Evolutionary conservation across 1,140 invertebrate species (phyloP).

Genomic region (Apocrypta bakeri): DNA sequence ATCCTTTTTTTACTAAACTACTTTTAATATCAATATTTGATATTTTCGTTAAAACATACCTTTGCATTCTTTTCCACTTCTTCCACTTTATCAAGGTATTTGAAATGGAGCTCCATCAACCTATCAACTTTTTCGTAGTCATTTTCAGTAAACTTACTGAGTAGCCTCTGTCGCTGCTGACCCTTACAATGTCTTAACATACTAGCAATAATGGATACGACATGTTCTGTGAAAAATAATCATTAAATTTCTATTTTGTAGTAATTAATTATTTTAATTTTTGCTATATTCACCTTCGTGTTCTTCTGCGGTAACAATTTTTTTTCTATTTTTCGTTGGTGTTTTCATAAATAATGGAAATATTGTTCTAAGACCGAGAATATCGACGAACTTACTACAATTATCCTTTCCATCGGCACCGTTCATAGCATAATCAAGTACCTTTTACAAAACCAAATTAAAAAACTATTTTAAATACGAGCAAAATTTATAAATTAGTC

Average conservation of each 20-base stretch:
- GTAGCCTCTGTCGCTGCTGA: constrained; percentile 89
- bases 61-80: constrained; percentile 83
- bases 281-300: constrained; percentile 84
- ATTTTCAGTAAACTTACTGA: constrained; percentile 98
- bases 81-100: constrained; percentile 96
- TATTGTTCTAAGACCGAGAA: constrained; percentile 95
- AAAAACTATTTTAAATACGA: not conserved
- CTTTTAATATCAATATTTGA: constrained; percentile 23
- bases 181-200: constrained; percentile 95
- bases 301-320: constrained; percentile 90
- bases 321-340: constrained; percentile 89
- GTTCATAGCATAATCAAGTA: constrained; percentile 96
- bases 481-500: not conserved
- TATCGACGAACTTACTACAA: constrained; percentile 99
- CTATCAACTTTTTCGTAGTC: constrained; percentile 99
- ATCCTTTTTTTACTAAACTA: too few species aligned
- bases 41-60: constrained; percentile 55
- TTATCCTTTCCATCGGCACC: constrained; percentile 95
- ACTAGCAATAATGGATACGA: constrained; percentile 94
- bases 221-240: constrained; percentile 83
- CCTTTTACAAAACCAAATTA: constrained; percentile 53
- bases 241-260: constrained; percentile 15
- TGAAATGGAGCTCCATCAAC: constrained; percentile 96
- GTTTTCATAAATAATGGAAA: constrained; percentile 99
- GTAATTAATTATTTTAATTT: not conserved